Evolutionary conservation across 1,140 invertebrate species (phyloP), one percentile per base, ranked within the genome.

Genomic region (Vanessa tameamea): DNA sequence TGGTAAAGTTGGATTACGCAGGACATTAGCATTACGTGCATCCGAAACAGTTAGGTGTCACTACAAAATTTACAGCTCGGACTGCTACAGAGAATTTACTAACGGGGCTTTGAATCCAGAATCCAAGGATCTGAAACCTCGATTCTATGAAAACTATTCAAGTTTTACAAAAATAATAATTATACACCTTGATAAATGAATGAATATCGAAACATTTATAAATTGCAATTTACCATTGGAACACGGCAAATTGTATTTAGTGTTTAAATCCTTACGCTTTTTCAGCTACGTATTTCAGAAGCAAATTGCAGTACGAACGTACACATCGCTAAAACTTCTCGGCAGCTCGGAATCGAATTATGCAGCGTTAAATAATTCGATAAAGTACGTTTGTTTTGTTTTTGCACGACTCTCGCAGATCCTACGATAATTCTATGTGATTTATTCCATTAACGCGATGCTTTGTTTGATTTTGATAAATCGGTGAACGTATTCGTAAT

Each of bases 281-380:
- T 57, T 20, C 55, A 57, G 55, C 13, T 12, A 14, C 20, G 55
- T 61, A 37, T 61, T 61, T 61, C 14, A 26, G 15, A 61, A 61
- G 57, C 26, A 61, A 61, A 61, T 37, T 61, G 23, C 57, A 37
- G 31, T 37, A 61, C 57, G 23, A 61, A 57, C 26, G 55, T 57
- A 57, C 55, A 57, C 55, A 57, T 57, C 23, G 57, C 31, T 61
- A 31, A 61, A 61, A 61, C 57, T 61, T 37, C 57, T 15, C 26
- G 57, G 12, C 57, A 26, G 37, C 57, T 37, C 57, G 26, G 57
- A 37, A 61, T 61, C 15, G 13, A 61, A 61, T 61, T 61, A 61
- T 26, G 57, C 12, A 57, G 53, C 53, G 53, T 61, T 61, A 37
- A 61, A 61, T 61, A 15, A 43, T 37, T 37, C 57, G 57, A 61